phyloP scores from a whole-genome alignment of 2,888 invertebrate species.

The Cantharis flavilabris region DNA sequence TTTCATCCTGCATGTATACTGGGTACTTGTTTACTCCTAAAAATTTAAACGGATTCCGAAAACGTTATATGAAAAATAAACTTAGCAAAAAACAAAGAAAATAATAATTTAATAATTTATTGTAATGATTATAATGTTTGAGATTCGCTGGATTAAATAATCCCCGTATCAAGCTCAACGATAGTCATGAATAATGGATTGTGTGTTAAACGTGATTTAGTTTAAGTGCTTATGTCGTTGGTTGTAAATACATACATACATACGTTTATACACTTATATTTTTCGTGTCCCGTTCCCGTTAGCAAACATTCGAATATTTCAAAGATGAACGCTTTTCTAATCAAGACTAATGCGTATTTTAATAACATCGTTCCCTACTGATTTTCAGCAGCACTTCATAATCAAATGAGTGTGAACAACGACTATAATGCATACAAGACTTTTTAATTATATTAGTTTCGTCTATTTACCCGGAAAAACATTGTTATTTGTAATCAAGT shows the following conservation, averaged over 20 bases:
- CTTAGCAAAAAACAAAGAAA: neutral
- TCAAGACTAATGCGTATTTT: slow-evolving; percentile 17
- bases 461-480: neutral
- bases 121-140: slow-evolving; percentile 7
- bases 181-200: slow-evolving; percentile 28
- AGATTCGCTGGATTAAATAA: slow-evolving; percentile 14
- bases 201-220: slow-evolving; percentile 31
- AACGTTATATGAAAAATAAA: neutral
- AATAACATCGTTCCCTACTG: slow-evolving; percentile 8
- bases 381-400: slow-evolving; percentile 3
- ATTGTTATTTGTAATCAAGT: neutral
- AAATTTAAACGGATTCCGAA: slow-evolving; percentile 7
- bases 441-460: slow-evolving; percentile 14
- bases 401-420: slow-evolving; percentile 8
- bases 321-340: slow-evolving; percentile 25
- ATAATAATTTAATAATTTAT: neutral
- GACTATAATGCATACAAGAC: slow-evolving; percentile 1
- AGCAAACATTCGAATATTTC: slow-evolving; percentile 16
- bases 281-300: slow-evolving; percentile 9
- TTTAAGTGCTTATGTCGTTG: slow-evolving; percentile 27
- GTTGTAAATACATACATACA: slow-evolving; percentile 5
- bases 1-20: neutral
- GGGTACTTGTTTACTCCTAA: neutral
- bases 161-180: slow-evolving; percentile 13
- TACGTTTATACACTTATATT: slow-evolving; percentile 25